These are phyloP conservation scores for Protonemura montana DNA, from an alignment of 2,888 invertebrate species.

Conservation along the genomic window DNA sequence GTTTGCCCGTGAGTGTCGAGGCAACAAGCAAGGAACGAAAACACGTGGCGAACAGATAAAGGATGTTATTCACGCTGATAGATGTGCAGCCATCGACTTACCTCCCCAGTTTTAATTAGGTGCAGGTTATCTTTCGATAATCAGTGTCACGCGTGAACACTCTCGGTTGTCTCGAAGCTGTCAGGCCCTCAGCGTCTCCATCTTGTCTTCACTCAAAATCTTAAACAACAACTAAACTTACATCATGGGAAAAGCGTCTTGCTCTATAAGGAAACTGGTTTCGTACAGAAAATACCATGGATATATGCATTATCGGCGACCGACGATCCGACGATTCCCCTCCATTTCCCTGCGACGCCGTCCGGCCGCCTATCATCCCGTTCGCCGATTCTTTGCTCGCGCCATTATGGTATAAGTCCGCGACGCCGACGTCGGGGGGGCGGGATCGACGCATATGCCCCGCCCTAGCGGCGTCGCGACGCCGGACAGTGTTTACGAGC, in stretches of 20 bases:
- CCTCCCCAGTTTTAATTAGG: neutral
- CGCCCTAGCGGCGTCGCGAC: slow-evolving; percentile 31
- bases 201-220: slow-evolving; percentile 41
- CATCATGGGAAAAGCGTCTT: slow-evolving; percentile 46
- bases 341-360: neutral
- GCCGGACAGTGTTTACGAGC: slow-evolving; percentile 35
- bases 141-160: neutral
- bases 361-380: slow-evolving; percentile 24
- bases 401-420: slow-evolving; percentile 24
- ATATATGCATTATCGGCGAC: slow-evolving; percentile 48
- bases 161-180: neutral
- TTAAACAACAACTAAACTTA: slow-evolving; percentile 43
- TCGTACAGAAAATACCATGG: slow-evolving; percentile 46
- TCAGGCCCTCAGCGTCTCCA: neutral
- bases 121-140: neutral
- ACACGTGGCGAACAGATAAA: neutral
- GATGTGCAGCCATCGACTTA: neutral
- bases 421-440: neutral
- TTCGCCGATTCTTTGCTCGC: slow-evolving; percentile 42
- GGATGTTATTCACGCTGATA: neutral
- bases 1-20: neutral
- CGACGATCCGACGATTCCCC: slow-evolving; percentile 21
- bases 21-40: neutral
- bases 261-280: slow-evolving; percentile 47
- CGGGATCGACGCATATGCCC: neutral